Percentiles rank a stretch among this genome's conserved stretches.
These are phyloP conservation scores for Jacana jacana DNA, from an alignment of 2,113 vertebrate genomes.

Conservation along the genomic window DNA sequence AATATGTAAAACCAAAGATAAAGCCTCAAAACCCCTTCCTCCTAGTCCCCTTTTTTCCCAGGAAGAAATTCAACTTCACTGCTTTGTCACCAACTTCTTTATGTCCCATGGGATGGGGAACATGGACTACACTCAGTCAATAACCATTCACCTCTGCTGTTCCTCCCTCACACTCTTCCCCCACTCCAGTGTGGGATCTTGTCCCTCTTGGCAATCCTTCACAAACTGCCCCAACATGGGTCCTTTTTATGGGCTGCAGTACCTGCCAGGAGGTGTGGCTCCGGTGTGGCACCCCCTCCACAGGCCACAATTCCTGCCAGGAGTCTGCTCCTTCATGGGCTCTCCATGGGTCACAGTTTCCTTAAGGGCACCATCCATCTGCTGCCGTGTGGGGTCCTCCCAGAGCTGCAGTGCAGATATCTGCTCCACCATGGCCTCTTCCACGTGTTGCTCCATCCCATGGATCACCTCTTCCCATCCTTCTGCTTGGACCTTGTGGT, in stretches of 20 bases:
- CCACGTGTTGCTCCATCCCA: accelerated
- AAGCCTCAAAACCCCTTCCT: background rate
- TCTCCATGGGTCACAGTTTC: background rate
- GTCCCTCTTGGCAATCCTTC: background rate
- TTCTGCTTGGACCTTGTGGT: background rate
- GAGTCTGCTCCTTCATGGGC: background rate
- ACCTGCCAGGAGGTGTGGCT: background rate
- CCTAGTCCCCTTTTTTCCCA: background rate
- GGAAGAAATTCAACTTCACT: background rate
- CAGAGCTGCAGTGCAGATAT: background rate
- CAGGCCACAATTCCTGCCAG: background rate
- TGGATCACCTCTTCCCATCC: background rate
- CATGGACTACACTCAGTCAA: background rate
- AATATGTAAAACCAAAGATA: background rate
- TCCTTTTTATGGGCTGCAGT: background rate
- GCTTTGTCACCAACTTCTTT: background rate
- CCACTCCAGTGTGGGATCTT: accelerated
- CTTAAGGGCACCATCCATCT: background rate
- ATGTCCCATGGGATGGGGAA: background rate
- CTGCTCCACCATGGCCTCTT: background rate
- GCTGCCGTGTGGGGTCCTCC: background rate
- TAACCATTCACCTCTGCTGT: background rate
- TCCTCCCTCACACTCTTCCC: background rate
- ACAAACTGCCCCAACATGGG: background rate
- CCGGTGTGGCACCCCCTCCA: background rate